These are phyloP conservation scores for Mionectes macconnelli DNA, from an alignment of 2,113 vertebrate species.

Conservation along the genomic window DNA sequence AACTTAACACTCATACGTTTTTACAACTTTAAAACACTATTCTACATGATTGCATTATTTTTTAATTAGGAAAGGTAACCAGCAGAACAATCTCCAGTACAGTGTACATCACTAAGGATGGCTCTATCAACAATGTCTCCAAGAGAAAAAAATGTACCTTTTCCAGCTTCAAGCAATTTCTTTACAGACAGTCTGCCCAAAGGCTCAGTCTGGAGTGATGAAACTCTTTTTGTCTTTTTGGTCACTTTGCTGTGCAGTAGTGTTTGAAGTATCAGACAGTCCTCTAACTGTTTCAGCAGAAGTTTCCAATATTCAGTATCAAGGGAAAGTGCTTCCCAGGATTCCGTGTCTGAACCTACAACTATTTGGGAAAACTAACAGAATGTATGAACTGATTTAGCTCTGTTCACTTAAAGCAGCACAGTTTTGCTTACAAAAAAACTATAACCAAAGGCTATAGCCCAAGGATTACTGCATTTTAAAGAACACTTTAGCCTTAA, in stretches of 20 bases:
- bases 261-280: slow-evolving; percentile 90
- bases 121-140: neutral
- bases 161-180: slow-evolving; percentile 88
- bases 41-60: neutral
- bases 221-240: slow-evolving; percentile 58
- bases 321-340: slow-evolving; percentile 93
- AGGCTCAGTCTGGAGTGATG: slow-evolving; percentile 74
- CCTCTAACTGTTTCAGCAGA: slow-evolving; percentile 90
- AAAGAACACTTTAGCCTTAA: neutral
- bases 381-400: neutral
- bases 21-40: neutral
- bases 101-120: neutral
- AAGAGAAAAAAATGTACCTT: slow-evolving; percentile 75
- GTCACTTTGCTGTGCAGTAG: slow-evolving; percentile 76
- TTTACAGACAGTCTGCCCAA: slow-evolving; percentile 85
- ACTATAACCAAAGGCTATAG: neutral
- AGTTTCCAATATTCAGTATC: slow-evolving; percentile 95
- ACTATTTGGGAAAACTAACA: slow-evolving; percentile 73
- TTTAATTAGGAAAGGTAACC: neutral
- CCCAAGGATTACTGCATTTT: neutral
- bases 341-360: slow-evolving; percentile 75
- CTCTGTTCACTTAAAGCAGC: neutral
- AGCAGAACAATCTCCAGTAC: neutral
- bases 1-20: neutral
- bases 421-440: neutral